A percentile compares a stretch with the other conserved stretches of the same genome.
Conservation (phyloP, 2,113 vertebrate species). For the Carassius carassius region DNA sequence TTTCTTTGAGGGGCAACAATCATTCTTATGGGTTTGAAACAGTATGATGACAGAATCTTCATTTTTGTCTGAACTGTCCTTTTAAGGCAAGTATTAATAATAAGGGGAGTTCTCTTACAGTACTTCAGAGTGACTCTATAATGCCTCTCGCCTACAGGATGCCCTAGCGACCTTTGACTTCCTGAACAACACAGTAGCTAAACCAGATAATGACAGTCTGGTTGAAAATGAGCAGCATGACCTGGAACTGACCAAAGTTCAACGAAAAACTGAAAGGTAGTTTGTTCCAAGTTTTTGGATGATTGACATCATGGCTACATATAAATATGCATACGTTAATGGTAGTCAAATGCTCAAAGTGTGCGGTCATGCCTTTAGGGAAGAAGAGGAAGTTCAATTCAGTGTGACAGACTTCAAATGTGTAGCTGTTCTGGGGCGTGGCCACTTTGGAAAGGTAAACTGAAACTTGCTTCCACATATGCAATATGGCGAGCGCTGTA, state of each 20-base stretch:
- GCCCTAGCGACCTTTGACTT: conserved; percentile 86
- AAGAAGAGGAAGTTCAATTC: conserved; percentile 90
- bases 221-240: conserved; percentile 77
- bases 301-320: not conserved
- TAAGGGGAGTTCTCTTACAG: not conserved
- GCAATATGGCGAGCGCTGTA: not conserved
- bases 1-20: not conserved
- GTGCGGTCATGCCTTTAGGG: conserved; percentile 68
- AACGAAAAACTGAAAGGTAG: conserved; percentile 83
- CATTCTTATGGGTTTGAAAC: not conserved
- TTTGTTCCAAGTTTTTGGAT: not conserved
- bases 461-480: not conserved
- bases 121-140: not conserved
- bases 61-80: not conserved
- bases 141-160: conserved; percentile 71
- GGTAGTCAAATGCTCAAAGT: not conserved
- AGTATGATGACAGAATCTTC: not conserved
- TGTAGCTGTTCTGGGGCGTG: conserved; percentile 94
- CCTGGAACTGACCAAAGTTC: conserved; percentile 76
- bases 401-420: conserved; percentile 93
- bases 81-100: not conserved
- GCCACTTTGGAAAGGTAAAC: conserved; percentile 96
- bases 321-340: not conserved
- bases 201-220: conserved; percentile 77
- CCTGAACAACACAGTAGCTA: conserved; percentile 83